Evolutionary conservation across 2,888 invertebrate species (phyloP), one percentile per base, ranked within the genome.

Genomic region (Alentia gelatinosa): DNA sequence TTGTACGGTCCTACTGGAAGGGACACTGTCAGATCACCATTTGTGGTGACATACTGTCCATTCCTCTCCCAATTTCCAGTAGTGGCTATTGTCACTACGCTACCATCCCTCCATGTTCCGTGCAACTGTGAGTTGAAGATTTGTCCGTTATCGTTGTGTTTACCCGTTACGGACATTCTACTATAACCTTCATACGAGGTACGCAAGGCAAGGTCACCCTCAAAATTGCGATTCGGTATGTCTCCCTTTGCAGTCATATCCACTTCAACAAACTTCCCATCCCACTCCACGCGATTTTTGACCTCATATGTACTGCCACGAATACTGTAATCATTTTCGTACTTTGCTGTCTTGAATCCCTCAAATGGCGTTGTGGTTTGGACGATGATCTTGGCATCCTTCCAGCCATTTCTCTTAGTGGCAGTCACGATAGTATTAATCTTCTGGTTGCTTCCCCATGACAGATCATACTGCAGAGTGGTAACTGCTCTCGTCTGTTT

Each of bases 11-110:
- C 30, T 63, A 91, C 90, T 0, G 93, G 93, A 12, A 91, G 91
- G 15, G 74, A 74, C n/a, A 93, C 35, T 33, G 84, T 50, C 35
- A 92, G 37, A 35, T 92, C 92, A 5, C 92, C 93, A 39, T 56
- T 90, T 89, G 89, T 92, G 15, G 90, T 90, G 15, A 92, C 30
- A 3, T 50, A 40, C 63, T 30, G 68, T 26, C 91, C 92, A n/a
- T 33, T 42, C 9, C 42, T 63, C 35, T 86, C 42, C 56, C 91
- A 90, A 26, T 89, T 91, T 91, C 91, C 91, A 33, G 39, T 88
- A 42, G 91, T 50, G 23, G 33, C 30, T n/a, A 90, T 56, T 19
- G 74, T 90, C 19, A 92, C 79, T 63, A 90, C 42, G 35, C 91
- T 47, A 12, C 89, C 89, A 26, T 63, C 74, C n/a, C 91, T 84